Base-by-base conservation (phyloP, 2,888 invertebrate species). In the Acleris holmiana region DNA sequence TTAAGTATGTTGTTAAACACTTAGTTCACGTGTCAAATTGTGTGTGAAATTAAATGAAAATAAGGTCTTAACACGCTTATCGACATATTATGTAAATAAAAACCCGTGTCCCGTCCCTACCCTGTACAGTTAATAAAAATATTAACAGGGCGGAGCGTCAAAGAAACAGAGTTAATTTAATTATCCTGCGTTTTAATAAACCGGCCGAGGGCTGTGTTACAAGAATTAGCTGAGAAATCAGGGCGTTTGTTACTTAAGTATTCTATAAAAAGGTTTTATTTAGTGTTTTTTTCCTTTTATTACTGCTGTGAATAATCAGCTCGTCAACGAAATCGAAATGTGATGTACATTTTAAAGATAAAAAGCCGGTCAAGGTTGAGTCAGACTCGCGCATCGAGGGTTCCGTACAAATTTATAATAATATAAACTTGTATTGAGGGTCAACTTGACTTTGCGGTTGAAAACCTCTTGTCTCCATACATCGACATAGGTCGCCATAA, bases 81-180 rank as follows among this genome's bases (percentile, higher is more conserved):
- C 78, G 77, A 80, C 71, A 72, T 18, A n/a, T 25, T 18, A n/a
- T 25, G 4, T 5, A 23, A 13, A 13, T 48, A 21, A 21, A 2
- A 21, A 15, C 15, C 13, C 25, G 50, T 63, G 58, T 66, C 73
- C 55, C 72, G 69, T 72, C 46, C 40, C 67, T 68, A 62, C 67
- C 67, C 73, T 73, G 73, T 66, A 71, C 75, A 76, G 72, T 86
- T 85, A 86, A 85, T 87, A 91, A 90, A 91, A 91, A 91, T 89
- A 86, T 90, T 83, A 86, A 76, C 78, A 72, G 78, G 79, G 79
- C 75, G 72, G 81, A 71, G 83, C 91, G 88, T 89, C 91, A 91
- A 91, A 90, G 90, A 88, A 88, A 80, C 85, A 76, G 76, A 79
- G 79, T 80, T 91, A 90, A 92, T 91, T 91, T 86, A 91, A 91